A percentile compares a stretch with the other conserved stretches of the same genome.
Evolutionary conservation across 2,888 invertebrate genomes (phyloP).

Genomic region (Alsophila aescularia): DNA sequence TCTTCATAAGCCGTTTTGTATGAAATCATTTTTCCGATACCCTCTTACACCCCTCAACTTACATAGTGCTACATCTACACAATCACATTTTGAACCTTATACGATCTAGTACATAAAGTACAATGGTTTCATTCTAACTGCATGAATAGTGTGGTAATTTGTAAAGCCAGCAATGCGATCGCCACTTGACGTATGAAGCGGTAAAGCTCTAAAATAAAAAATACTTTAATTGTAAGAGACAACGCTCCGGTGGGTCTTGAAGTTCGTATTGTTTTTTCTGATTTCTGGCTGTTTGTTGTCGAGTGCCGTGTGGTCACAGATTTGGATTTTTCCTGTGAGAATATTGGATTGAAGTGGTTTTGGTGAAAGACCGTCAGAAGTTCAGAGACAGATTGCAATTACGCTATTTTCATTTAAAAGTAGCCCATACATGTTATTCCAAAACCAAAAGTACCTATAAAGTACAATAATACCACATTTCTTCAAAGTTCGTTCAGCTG

Average conservation of each 20-base stretch:
- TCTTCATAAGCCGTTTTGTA: conserved; percentile 59
- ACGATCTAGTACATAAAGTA: conserved; percentile 27
- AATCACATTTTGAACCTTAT: conserved; percentile 41
- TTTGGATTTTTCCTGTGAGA: conserved; percentile 73
- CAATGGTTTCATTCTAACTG: conserved; percentile 6
- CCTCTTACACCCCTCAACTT: conserved; percentile 66
- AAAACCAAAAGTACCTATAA: too few relatives aligned
- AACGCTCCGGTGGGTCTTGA: conserved; percentile 68
- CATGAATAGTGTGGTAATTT: conserved; percentile 34
- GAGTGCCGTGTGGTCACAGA: conserved; percentile 48
- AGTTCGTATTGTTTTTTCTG: conserved; percentile 68
- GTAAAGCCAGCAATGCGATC: conserved; percentile 66
- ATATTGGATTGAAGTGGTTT: conserved; percentile 49
- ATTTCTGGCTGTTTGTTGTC: conserved; percentile 52
- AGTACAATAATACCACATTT: too few relatives aligned
- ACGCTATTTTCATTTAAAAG: too few relatives aligned
- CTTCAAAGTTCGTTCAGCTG: too few relatives aligned
- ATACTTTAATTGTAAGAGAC: conserved; percentile 66
- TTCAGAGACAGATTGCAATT: too few relatives aligned
- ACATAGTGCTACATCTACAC: conserved; percentile 7
- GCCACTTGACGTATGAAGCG: conserved; percentile 72
- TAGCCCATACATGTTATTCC: too few relatives aligned
- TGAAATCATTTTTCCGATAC: conserved; percentile 75
- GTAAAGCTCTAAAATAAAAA: conserved; percentile 57
- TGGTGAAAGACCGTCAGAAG: not conserved